Conservation (phyloP, 2,113 vertebrate genomes). For the Scomber colias region DNA sequence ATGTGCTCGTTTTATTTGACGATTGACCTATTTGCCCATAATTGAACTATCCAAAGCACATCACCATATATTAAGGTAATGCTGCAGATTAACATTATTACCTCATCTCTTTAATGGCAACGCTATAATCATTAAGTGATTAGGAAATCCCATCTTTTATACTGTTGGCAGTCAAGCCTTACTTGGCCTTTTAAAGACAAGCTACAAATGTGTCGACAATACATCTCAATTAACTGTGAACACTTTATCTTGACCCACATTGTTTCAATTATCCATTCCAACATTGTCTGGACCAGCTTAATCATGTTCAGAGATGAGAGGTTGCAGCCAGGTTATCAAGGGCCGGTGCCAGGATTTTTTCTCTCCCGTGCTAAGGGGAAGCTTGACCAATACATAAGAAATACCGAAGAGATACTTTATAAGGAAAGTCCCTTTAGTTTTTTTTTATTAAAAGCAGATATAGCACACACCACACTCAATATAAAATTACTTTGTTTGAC, state of each 20-base stretch:
- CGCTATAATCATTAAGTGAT: background rate
- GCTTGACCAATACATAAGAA: too few species aligned
- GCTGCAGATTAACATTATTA: background rate
- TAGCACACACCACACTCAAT: too few species aligned
- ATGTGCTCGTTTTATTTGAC: too few species aligned
- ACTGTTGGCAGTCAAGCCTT: background rate
- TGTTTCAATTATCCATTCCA: slow-evolving; percentile 1
- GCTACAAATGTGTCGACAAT: background rate
- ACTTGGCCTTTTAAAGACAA: background rate
- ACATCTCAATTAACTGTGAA: slow-evolving; percentile 6
- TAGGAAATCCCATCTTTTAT: background rate
- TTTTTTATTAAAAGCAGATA: too few species aligned
- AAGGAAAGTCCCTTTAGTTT: too few species aligned
- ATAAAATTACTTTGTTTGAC: too few species aligned
- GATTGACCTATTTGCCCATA: background rate
- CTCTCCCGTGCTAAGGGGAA: too few species aligned
- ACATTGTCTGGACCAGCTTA: background rate
- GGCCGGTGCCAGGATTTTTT: too few species aligned
- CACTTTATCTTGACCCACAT: background rate
- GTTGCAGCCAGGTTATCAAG: too few species aligned
- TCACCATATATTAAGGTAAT: background rate
- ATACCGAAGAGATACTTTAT: too few species aligned
- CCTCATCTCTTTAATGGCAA: background rate
- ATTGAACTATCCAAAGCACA: background rate
- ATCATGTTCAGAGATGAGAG: too few species aligned